A percentile compares a stretch with the other conserved stretches of the same genome.
Evolutionary conservation across 2,888 invertebrate species (phyloP).

Genomic region (Heliconius hortense): DNA sequence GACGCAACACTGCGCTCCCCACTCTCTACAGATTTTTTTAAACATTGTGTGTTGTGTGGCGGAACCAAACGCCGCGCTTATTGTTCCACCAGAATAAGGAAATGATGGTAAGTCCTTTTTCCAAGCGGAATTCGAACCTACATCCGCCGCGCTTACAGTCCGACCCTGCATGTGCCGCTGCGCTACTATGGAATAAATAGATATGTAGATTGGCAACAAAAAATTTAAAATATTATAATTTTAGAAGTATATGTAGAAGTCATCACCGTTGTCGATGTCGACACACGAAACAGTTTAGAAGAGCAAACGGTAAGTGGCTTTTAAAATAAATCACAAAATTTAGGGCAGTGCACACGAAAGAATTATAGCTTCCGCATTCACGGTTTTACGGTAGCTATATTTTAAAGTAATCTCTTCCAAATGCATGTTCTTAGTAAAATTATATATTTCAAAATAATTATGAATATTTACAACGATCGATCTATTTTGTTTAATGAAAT

Average conservation of each 20-base stretch:
- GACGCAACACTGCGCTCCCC: no score
- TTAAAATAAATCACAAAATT: constrained; percentile 27
- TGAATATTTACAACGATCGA: not conserved
- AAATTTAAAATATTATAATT: not conserved
- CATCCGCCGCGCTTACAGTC: no score
- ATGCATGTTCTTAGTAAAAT: not conserved
- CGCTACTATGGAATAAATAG: not conserved
- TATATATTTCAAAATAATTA: not conserved
- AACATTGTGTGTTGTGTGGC: no score
- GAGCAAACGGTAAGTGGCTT: constrained; percentile 10
- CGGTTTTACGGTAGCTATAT: constrained; percentile 11
- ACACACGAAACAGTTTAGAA: not conserved
- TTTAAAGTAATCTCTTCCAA: not conserved
- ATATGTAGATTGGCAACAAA: not conserved
- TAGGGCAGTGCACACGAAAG: constrained; percentile 13
- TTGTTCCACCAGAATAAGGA: no score
- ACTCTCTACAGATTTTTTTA: no score
- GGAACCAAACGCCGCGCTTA: no score
- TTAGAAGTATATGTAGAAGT: not conserved
- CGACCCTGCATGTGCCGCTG: no score
- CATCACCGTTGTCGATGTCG: constrained; percentile 1
- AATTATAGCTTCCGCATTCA: constrained; percentile 23
- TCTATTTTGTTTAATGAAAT: no score
- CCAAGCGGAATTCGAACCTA: no score
- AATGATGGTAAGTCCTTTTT: no score